Conservation (phyloP, 2,797 vertebrate genomes). For the Fratercula arctica region DNA sequence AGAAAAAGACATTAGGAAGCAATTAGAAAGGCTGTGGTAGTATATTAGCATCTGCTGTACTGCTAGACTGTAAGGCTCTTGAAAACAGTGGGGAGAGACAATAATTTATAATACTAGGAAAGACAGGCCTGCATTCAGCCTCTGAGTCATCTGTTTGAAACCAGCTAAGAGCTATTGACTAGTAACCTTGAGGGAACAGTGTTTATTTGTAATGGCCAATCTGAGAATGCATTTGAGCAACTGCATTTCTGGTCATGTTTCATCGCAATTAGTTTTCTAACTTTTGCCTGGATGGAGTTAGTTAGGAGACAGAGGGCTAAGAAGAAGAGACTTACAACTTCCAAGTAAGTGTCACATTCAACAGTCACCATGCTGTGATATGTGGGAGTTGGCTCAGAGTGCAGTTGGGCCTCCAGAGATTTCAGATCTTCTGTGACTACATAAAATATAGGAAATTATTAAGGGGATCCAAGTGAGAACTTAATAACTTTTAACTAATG, state of each 20-base stretch:
- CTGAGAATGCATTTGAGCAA: neutral
- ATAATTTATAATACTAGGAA: neutral
- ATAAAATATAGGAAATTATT: neutral
- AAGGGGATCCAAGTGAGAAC: neutral
- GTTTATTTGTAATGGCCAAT: neutral
- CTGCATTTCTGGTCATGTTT: neutral
- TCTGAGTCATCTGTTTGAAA: neutral
- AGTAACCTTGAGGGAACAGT: neutral
- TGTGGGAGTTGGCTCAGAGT: neutral
- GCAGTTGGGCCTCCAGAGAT: neutral
- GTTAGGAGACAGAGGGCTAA: neutral
- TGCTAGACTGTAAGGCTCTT: neutral
- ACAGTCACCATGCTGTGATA: neutral
- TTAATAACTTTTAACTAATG: neutral
- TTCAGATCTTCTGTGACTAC: neutral
- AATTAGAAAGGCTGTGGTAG: constrained; percentile 18
- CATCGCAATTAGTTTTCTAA: neutral
- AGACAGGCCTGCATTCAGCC: neutral
- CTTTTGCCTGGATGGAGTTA: neutral
- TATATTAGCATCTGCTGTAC: constrained; percentile 4
- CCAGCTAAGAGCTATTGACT: neutral
- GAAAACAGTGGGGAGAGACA: neutral
- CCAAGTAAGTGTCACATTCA: accelerated
- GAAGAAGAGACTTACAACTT: neutral
- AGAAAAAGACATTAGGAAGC: constrained; percentile 24